phyloP scores from a whole-genome alignment of 2,113 vertebrate genomes.

The Entelurus aequoreus region DNA sequence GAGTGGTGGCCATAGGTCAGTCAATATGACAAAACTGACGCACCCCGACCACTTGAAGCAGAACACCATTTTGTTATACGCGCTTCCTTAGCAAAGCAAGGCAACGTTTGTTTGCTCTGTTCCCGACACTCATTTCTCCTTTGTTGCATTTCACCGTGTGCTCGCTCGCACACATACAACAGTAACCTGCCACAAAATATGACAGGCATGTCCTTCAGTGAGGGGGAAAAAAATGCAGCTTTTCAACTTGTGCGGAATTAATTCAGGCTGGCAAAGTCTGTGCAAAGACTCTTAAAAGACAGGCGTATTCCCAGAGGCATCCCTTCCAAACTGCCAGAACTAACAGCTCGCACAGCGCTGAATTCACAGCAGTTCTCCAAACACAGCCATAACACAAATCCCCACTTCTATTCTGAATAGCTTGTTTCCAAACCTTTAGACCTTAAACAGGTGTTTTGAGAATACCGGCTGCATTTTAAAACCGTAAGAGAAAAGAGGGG shows the following conservation, averaged over 20 bases:
- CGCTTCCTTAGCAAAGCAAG: too few relatives aligned
- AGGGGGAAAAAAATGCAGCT: constrained; percentile 45
- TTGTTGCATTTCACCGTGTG: constrained; percentile 8
- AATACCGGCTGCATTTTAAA: constrained; percentile 47
- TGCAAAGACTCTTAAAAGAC: constrained; percentile 64
- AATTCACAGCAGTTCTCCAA: constrained; percentile 45
- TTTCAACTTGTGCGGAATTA: constrained; percentile 57
- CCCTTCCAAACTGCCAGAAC: constrained; percentile 59
- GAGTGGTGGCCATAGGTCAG: constrained; percentile 55
- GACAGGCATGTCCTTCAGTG: constrained; percentile 45
- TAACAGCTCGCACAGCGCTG: constrained; percentile 55
- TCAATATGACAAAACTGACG: constrained; percentile 51
- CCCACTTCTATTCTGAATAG: constrained; percentile 51
- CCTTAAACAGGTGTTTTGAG: constrained; percentile 57
- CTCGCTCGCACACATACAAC: constrained; percentile 7
- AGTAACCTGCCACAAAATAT: constrained; percentile 39
- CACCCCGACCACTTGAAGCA: constrained; percentile 20
- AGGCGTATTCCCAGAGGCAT: constrained; percentile 56
- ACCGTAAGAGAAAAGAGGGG: constrained; percentile 26
- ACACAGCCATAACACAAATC: constrained; percentile 57
- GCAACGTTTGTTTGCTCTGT: too few relatives aligned
- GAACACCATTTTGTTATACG: constrained; percentile 2
- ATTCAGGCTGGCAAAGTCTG: constrained; percentile 62
- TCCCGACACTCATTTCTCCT: background rate
- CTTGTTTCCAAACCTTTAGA: constrained; percentile 55